phyloP scores from a whole-genome alignment of 2,113 vertebrate species.

The Lagopus leucura region DNA sequence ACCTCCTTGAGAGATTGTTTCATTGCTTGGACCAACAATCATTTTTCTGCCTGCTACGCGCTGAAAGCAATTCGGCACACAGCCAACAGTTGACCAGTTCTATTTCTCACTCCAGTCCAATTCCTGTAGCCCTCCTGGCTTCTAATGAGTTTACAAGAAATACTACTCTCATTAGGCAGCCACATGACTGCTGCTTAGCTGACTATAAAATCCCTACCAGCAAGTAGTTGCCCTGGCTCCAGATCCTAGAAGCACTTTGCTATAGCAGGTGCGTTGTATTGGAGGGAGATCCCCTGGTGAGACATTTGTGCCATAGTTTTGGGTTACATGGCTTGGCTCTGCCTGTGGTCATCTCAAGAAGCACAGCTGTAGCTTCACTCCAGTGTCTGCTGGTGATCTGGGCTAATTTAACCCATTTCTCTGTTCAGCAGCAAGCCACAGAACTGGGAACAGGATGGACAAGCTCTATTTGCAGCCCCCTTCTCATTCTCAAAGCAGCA shows the following conservation, averaged over 20 bases:
- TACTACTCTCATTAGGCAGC: neutral
- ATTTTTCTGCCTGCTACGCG: neutral
- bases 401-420: neutral
- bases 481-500: neutral
- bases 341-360: neutral
- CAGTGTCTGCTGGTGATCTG: neutral
- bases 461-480: neutral
- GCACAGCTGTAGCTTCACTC: neutral
- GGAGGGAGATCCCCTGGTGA: neutral
- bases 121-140: neutral
- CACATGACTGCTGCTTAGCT: neutral
- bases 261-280: neutral
- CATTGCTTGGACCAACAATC: neutral
- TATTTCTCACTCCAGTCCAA: neutral
- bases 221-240: neutral
- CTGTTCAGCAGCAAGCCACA: neutral
- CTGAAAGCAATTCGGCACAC: neutral
- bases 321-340: neutral
- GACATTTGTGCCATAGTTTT: neutral
- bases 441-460: neutral
- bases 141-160: neutral
- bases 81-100: neutral
- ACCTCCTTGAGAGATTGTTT: slow-evolving; percentile 32
- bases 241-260: neutral
- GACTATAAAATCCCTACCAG: neutral